A percentile compares a stretch with the other conserved stretches of the same genome.
Evolutionary conservation across 2,797 vertebrate genomes (phyloP).

Genomic region (Xenentodon cancila): DNA sequence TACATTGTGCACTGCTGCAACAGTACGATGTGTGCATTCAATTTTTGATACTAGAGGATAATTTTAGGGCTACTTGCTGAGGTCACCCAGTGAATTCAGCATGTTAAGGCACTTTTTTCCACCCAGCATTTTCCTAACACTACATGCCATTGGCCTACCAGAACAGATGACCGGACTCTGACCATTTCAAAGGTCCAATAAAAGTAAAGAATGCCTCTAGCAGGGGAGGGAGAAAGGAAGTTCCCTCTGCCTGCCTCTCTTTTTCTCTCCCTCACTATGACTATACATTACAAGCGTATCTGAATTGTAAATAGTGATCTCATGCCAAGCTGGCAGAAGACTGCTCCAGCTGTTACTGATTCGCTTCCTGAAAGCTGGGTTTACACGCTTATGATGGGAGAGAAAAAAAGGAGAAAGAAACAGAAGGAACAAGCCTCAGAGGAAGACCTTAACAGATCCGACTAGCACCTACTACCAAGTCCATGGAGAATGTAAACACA

Average conservation of each 20-base stretch:
- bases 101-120: constrained; percentile 47
- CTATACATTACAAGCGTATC: constrained; percentile 40
- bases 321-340: constrained; percentile 10
- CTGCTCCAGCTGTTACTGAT: constrained; percentile 35
- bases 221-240: constrained; percentile 60
- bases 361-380: constrained; percentile 3
- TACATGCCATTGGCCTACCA: constrained; percentile 66
- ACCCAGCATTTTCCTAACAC: constrained; percentile 37
- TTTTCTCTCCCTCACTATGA: constrained; percentile 27
- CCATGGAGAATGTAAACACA: constrained; percentile 61
- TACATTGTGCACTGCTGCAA: constrained; percentile 1
- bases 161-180: constrained; percentile 81
- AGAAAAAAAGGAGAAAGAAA: neutral
- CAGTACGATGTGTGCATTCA: neutral
- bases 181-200: constrained; percentile 78
- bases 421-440: neutral
- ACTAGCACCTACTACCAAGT: constrained; percentile 42
- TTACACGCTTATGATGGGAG: neutral
- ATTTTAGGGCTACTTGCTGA: constrained; percentile 51
- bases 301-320: constrained; percentile 46
- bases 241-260: constrained; percentile 35
- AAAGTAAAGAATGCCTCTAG: constrained; percentile 56
- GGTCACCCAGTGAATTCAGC: constrained; percentile 52
- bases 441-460: constrained; percentile 34
- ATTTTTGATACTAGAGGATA: constrained; percentile 28